phyloP scores from a whole-genome alignment of 1,140 invertebrate species.

The Drosophila melanica region DNA sequence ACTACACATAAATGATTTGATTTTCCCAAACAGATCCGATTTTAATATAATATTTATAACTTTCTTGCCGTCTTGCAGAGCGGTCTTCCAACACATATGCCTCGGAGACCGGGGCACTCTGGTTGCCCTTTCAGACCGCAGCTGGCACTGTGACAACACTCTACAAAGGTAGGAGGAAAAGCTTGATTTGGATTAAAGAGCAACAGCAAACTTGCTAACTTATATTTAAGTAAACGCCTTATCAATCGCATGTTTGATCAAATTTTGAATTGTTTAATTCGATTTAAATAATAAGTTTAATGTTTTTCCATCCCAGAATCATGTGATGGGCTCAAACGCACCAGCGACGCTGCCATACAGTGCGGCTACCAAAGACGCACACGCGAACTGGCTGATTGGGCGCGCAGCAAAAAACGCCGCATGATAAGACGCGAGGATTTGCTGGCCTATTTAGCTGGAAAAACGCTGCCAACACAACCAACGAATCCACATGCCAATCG shows the following conservation, averaged over 20 bases:
- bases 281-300: too few relatives aligned
- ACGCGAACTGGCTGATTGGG: conserved; percentile 91
- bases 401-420: conserved; percentile 88
- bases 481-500: conserved; percentile 85
- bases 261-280: neutral
- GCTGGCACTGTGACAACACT: conserved; percentile 91
- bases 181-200: neutral
- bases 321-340: conserved; percentile 88
- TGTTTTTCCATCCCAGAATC: conserved; percentile 86
- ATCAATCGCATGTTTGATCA: neutral
- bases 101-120: conserved; percentile 87
- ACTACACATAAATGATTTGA: too few relatives aligned
- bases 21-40: neutral
- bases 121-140: conserved; percentile 93
- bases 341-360: conserved; percentile 89
- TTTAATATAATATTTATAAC: neutral
- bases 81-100: conserved; percentile 73
- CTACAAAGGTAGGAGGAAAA: conserved; percentile 89
- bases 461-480: conserved; percentile 87
- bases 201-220: too few relatives aligned
- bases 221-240: too few relatives aligned
- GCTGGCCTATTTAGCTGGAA: conserved; percentile 91
- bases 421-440: conserved; percentile 90
- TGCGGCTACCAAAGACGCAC: conserved; percentile 90
- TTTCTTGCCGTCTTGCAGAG: conserved; percentile 45